These are phyloP conservation scores for Lasioglossum pauxillum DNA, from an alignment of 2,888 invertebrate genomes.

Conservation along the genomic window DNA sequence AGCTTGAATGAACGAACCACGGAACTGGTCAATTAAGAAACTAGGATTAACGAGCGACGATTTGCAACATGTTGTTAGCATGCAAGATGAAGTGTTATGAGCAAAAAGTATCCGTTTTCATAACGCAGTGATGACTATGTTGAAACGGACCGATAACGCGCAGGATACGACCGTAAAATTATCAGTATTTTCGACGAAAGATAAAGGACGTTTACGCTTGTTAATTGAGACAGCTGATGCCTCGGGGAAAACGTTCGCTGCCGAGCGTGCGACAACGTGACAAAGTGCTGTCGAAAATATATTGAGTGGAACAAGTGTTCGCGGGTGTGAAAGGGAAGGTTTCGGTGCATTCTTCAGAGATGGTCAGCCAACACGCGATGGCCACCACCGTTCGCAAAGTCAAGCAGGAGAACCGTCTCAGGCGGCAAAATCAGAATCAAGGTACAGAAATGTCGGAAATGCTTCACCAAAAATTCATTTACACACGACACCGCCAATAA, in stretches of 20 bases:
- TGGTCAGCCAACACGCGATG: constrained; percentile 88
- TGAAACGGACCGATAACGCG: not conserved
- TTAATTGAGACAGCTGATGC: constrained; percentile 17
- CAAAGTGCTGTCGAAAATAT: constrained; percentile 1
- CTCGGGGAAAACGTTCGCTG: not conserved
- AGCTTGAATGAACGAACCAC: not conserved
- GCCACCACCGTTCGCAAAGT: constrained; percentile 90
- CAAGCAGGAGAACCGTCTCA: constrained; percentile 88
- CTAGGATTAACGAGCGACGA: not conserved
- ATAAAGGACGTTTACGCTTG: constrained; percentile 11
- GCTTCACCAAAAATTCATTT: not conserved
- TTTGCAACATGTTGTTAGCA: not conserved
- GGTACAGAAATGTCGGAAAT: constrained; percentile 63
- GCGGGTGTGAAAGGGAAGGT: constrained; percentile 28
- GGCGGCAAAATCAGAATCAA: constrained; percentile 82
- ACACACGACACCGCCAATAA: not conserved
- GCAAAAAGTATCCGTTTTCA: not conserved
- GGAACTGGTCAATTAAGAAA: not conserved
- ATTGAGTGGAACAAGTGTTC: constrained; percentile 16
- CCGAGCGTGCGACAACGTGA: constrained; percentile 8
- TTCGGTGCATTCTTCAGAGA: constrained; percentile 70
- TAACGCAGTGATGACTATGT: not conserved
- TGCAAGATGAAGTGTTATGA: not conserved
- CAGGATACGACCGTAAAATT: constrained; percentile 17
- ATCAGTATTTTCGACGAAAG: constrained; percentile 25